Evolutionary conservation across 2,888 invertebrate genomes (phyloP).

Genomic region (Laspeyria flexula): DNA sequence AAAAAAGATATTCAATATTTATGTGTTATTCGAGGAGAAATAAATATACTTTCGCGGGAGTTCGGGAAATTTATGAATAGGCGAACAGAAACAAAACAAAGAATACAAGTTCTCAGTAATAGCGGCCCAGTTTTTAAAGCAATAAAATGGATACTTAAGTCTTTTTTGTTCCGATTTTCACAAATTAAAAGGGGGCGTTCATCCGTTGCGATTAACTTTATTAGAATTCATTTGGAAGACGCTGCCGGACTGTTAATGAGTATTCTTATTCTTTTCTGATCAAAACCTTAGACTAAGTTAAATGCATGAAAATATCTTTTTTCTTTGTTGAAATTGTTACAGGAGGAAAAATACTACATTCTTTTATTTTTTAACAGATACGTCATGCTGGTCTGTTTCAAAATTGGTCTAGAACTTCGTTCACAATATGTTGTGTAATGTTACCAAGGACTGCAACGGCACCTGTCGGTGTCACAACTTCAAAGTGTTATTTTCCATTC

Average conservation of each 20-base stretch:
- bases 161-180: constrained; percentile 51
- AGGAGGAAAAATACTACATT: not conserved
- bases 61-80: constrained; percentile 17
- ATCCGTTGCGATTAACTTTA: constrained; percentile 73
- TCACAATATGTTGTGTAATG: not conserved
- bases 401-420: not conserved
- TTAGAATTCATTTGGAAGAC: constrained; percentile 76
- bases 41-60: constrained; percentile 21
- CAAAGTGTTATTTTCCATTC: not conserved
- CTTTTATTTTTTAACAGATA: too few relatives aligned
- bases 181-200: constrained; percentile 65
- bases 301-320: constrained; percentile 3
- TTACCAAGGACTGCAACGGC: not conserved
- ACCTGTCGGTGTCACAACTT: not conserved
- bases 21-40: constrained; percentile 23
- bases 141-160: constrained; percentile 54
- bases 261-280: constrained; percentile 58
- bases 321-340: not conserved
- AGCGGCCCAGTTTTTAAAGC: constrained; percentile 49
- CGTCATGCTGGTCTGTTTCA: not conserved
- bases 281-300: constrained; percentile 23
- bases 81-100: constrained; percentile 32
- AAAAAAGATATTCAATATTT: constrained; percentile 22
- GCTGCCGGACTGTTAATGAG: constrained; percentile 68
- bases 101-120: constrained; percentile 36